These are phyloP conservation scores for Oedothorax gibbosus DNA, from an alignment of 1,140 invertebrate species.

Conservation along the genomic window DNA sequence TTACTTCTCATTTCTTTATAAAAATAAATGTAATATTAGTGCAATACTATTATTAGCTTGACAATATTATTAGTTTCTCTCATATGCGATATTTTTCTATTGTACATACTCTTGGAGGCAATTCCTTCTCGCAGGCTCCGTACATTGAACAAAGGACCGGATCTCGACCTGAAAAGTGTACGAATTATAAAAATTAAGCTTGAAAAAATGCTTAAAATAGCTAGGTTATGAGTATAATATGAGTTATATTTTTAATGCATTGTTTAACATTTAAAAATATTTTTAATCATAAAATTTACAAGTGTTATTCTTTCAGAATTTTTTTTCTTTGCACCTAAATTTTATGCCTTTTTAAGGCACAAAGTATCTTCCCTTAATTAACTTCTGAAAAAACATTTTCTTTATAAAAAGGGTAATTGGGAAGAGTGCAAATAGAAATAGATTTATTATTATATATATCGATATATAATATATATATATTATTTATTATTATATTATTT, in stretches of 20 bases:
- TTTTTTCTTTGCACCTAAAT: background rate
- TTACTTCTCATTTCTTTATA: no score
- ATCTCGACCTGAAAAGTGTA: slow-evolving; percentile 35
- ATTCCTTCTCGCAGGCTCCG: slow-evolving; percentile 29
- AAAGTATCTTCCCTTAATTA: background rate
- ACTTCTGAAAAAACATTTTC: background rate
- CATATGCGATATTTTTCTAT: background rate
- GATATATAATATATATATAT: no score
- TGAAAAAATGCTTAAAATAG: no score
- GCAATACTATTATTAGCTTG: no score
- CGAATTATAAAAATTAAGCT: background rate
- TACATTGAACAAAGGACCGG: slow-evolving; percentile 27
- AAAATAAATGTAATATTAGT: no score
- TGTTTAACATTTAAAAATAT: no score
- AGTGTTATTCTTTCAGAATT: background rate
- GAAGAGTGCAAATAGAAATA: no score
- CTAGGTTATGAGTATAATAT: no score
- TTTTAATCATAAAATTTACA: background rate
- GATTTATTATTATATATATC: no score
- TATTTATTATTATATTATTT: no score
- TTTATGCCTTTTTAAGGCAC: background rate
- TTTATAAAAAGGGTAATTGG: no score
- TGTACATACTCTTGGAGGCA: slow-evolving; percentile 36
- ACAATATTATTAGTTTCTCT: background rate
- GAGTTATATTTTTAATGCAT: no score